These are phyloP conservation scores for Elysia chlorotica DNA, from an alignment of 1,140 invertebrate species.

Conservation along the genomic window DNA sequence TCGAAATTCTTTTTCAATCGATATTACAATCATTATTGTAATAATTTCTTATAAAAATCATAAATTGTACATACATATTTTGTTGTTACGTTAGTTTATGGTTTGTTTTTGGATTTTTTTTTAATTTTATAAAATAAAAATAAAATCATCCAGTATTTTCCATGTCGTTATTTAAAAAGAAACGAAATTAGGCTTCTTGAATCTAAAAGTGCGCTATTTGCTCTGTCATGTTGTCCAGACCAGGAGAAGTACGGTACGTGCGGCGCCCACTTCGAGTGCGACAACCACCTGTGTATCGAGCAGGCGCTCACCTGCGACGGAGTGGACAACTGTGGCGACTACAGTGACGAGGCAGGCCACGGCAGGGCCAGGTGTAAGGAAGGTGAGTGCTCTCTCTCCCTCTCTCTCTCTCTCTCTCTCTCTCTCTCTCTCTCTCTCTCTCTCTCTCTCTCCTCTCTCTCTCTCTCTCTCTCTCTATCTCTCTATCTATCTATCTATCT, in stretches of 20 bases:
- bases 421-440: background rate
- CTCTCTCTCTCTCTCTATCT: background rate
- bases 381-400: constrained; percentile 5
- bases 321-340: constrained; percentile 55
- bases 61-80: too few species aligned
- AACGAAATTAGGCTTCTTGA: too few species aligned
- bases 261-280: constrained; percentile 52
- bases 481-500: background rate
- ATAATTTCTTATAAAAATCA: too few species aligned
- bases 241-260: constrained; percentile 44
- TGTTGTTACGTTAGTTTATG: too few species aligned
- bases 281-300: constrained; percentile 54
- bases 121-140: too few species aligned
- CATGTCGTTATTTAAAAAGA: too few species aligned
- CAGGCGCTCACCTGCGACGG: constrained; percentile 51
- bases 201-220: too few species aligned
- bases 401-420: background rate
- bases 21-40: too few species aligned
- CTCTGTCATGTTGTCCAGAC: constrained; percentile 45
- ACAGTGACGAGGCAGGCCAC: constrained; percentile 47
- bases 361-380: constrained; percentile 46
- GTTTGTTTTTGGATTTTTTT: too few species aligned
- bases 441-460: background rate
- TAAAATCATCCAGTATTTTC: too few species aligned
- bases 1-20: too few species aligned